Evolutionary conservation across 2,797 vertebrate genomes (phyloP), one percentile per base, ranked within the genome.

Genomic region (Pseudochirops cupreus): DNA sequence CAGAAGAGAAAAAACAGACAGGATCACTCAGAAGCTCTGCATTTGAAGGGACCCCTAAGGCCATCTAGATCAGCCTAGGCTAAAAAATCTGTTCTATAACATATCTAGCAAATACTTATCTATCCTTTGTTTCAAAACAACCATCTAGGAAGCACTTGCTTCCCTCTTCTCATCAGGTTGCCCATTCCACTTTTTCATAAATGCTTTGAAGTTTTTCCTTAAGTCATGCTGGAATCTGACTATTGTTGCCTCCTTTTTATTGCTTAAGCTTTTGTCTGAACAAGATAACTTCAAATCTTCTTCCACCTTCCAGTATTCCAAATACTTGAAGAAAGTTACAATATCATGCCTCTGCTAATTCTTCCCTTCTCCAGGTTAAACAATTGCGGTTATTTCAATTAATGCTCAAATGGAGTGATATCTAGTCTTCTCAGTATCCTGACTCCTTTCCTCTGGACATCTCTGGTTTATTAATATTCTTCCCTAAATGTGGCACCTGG

Each of bases 1-100:
- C 93, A 94, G 52, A 55, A 56, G 59, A 57, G n/a, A 95, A n/a
- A 33, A 28, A 53, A 96, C 92, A 5, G 33, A 16, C 16, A n/a
- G 56, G 58, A 89, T 33, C 33, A 56, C 53, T 62, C 82, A 92
- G 52, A 56, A 89, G 91, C 50, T 95, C 50, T 12, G 92, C 94
- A 46, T 5, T 90, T 89, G 82, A 57, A 46, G 74, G 96, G 87
- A 95, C 55, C 18, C 57, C 16, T 82, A 18, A 82, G 74, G 9
- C 7, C 74, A 26, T 11, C 74, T 46, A 24, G 9, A 24, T 6
- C 67, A 74, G 2, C 67, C n/a, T 39, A 39, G 7, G 39, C 18
- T 24, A 74, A 74, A 39, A n/a, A 39, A 39, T 74, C n/a, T 74
- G n/a, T 39, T 74, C 18, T 26, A 82, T 46, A 46, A 82, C 3